Percentiles rank a stretch among this genome's conserved stretches.
phyloP scores from a whole-genome alignment of 1,140 invertebrate genomes.

The Arion vulgaris region DNA sequence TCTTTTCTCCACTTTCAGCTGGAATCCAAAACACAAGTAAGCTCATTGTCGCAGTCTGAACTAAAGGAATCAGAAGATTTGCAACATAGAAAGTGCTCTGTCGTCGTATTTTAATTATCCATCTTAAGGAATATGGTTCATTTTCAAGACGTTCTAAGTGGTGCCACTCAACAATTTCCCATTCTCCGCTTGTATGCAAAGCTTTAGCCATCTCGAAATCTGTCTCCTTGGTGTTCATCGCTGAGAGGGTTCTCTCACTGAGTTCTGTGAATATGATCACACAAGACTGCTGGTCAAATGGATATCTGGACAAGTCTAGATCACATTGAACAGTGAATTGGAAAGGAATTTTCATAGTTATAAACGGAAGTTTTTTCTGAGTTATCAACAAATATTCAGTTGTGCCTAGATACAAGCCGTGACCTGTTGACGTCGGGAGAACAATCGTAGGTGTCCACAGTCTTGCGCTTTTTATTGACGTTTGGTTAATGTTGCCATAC shows the following conservation, averaged over 20 bases:
- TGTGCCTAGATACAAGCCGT: background rate
- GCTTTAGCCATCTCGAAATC: background rate
- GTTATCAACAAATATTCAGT: background rate
- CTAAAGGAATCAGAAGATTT: conserved; percentile 43
- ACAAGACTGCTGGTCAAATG: conserved; percentile 54
- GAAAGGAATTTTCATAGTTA: background rate
- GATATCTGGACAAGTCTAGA: conserved; percentile 49
- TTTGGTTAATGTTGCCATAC: conserved; percentile 71
- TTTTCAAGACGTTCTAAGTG: background rate
- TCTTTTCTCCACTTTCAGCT: conserved; percentile 43
- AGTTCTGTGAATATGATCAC: conserved; percentile 26
- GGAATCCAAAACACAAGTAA: conserved; percentile 46
- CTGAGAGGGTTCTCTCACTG: background rate
- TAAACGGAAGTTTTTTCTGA: background rate
- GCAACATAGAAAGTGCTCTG: conserved; percentile 40
- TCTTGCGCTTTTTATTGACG: conserved; percentile 32
- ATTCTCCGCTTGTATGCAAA: background rate
- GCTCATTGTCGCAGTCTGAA: conserved; percentile 39
- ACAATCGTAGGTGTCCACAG: conserved; percentile 49
- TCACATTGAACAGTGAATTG: conserved; percentile 86
- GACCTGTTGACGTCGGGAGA: conserved; percentile 41
- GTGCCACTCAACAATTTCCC: conserved; percentile 66
- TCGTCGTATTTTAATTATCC: conserved; percentile 2
- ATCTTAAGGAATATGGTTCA: background rate
- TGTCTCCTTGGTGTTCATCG: background rate